These are phyloP conservation scores for Nannoperca obscura DNA, from an alignment of 2,797 vertebrate genomes.

Conservation along the genomic window DNA sequence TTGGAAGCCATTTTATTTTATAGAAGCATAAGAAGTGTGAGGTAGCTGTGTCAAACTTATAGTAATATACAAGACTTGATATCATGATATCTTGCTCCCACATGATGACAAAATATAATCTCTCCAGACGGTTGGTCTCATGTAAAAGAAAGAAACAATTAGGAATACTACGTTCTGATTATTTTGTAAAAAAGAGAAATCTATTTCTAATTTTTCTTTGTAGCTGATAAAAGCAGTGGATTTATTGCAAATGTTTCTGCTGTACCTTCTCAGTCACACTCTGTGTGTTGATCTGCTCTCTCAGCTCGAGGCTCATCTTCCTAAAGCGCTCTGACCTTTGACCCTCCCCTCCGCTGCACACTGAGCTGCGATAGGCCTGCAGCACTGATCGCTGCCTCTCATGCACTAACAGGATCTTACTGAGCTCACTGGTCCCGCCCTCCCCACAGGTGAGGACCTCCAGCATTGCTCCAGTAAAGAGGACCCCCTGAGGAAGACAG, in stretches of 20 bases:
- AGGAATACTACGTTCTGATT: neutral
- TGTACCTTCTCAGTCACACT: slow-evolving; percentile 88
- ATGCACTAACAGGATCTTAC: slow-evolving; percentile 83
- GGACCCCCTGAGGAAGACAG: slow-evolving; percentile 78
- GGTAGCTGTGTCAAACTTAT: too few species aligned
- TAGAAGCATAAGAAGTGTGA: too few species aligned
- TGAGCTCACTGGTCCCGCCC: slow-evolving; percentile 74
- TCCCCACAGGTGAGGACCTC: slow-evolving; percentile 89
- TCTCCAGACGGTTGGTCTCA: too few species aligned
- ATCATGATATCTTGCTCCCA: too few species aligned
- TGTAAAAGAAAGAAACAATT: neutral
- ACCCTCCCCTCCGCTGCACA: slow-evolving; percentile 82
- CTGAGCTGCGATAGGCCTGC: slow-evolving; percentile 76
- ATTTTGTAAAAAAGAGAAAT: neutral
- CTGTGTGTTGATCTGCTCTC: slow-evolving; percentile 87
- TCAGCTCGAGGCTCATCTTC: slow-evolving; percentile 88
- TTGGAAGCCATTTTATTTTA: too few species aligned
- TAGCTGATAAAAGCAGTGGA: neutral
- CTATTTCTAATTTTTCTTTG: neutral
- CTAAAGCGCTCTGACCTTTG: slow-evolving; percentile 83
- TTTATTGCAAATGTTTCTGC: neutral
- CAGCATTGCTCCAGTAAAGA: slow-evolving; percentile 87
- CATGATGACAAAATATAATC: too few species aligned
- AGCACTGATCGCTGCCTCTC: slow-evolving; percentile 81
- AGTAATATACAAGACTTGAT: too few species aligned